phyloP scores from a whole-genome alignment of 2,888 invertebrate genomes.

The Empis livida region DNA sequence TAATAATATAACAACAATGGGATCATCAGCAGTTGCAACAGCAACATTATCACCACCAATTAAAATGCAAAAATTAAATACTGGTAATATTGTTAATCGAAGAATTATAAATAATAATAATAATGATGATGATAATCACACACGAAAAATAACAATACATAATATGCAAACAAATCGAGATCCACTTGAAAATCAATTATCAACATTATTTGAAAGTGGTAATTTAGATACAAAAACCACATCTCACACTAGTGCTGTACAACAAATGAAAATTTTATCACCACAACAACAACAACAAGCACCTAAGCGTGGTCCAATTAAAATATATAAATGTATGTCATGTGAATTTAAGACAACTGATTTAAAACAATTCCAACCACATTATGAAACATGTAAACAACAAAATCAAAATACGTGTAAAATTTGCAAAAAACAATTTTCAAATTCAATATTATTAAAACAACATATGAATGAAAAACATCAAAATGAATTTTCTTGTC shows the following conservation, averaged over 20 bases:
- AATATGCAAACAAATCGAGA: constrained; percentile 9
- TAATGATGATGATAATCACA: constrained; percentile 16
- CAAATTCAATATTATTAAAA: constrained; percentile 30
- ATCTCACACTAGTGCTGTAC: constrained; percentile 17
- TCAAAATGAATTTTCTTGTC: constrained; percentile 19
- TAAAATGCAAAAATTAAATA: constrained; percentile 32
- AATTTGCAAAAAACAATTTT: constrained; percentile 33
- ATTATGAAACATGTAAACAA: constrained; percentile 34
- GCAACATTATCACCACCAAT: constrained; percentile 25
- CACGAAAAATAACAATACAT: constrained; percentile 20
- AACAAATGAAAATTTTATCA: constrained; percentile 23
- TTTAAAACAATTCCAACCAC: constrained; percentile 34
- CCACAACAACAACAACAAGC: constrained; percentile 16
- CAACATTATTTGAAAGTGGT: constrained; percentile 13
- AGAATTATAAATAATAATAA: constrained; percentile 15
- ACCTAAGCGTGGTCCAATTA: constrained; percentile 23
- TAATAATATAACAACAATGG: constrained; percentile 6
- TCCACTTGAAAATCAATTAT: constrained; percentile 19
- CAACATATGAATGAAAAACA: constrained; percentile 35
- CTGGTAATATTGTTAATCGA: constrained; percentile 18
- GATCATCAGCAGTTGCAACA: constrained; percentile 8
- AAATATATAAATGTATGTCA: constrained; percentile 35
- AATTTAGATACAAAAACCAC: neutral
- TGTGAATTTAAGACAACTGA: constrained; percentile 37
- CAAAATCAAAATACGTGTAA: constrained; percentile 32